Percentiles rank a stretch among this genome's conserved stretches.
Evolutionary conservation across 2,113 vertebrate genomes (phyloP).

Genomic region (Conger conger): DNA sequence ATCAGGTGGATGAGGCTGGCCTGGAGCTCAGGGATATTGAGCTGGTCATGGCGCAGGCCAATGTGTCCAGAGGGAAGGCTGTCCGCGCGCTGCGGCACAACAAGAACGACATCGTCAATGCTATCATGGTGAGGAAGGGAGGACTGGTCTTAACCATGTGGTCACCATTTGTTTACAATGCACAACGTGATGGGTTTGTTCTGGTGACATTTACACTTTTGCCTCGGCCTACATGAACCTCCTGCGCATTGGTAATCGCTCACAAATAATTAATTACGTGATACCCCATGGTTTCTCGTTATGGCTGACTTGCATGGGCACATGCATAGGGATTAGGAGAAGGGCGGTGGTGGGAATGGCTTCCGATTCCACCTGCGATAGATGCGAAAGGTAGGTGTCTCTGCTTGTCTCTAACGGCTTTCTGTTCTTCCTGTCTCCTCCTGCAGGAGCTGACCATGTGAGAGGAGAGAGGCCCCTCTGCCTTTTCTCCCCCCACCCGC

Average conservation of each 20-base stretch:
- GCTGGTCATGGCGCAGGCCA: slow-evolving; percentile 97
- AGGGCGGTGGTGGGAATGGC: too few species aligned
- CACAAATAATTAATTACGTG: too few species aligned
- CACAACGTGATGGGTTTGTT: background rate
- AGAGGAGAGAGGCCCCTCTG: slow-evolving; percentile 45
- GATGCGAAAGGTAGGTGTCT: slow-evolving; percentile 45
- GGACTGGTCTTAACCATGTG: background rate
- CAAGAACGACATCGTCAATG: slow-evolving; percentile 98
- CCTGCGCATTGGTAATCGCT: too few species aligned
- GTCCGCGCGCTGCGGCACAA: slow-evolving; percentile 90
- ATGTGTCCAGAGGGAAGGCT: slow-evolving; percentile 89
- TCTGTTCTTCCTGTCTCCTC: background rate
- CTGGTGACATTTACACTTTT: background rate
- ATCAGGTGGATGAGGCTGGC: slow-evolving; percentile 85
- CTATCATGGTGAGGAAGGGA: slow-evolving; percentile 88
- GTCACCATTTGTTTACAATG: background rate
- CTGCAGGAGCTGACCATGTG: slow-evolving; percentile 78
- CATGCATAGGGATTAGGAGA: slow-evolving; percentile 22
- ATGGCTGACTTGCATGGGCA: background rate
- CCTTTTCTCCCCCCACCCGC: slow-evolving; percentile 45
- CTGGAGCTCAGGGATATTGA: slow-evolving; percentile 92
- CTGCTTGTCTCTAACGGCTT: too few species aligned
- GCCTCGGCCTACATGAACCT: too few species aligned
- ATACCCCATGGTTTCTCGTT: too few species aligned
- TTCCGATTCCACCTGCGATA: too few species aligned